Base-by-base conservation (phyloP, 2,888 invertebrate species). In the Netelia melanura region DNA sequence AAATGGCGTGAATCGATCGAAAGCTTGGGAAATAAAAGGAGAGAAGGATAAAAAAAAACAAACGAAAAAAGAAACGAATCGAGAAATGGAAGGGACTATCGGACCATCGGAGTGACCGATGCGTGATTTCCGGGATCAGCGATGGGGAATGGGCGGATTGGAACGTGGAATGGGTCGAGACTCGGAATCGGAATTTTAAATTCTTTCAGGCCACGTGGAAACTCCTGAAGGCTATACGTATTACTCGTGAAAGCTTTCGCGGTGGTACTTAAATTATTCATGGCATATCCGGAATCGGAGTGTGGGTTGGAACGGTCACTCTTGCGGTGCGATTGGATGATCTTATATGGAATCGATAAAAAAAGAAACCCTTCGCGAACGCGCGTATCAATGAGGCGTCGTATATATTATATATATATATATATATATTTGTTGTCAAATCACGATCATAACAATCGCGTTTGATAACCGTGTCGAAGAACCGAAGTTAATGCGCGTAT, bases 141-240 rank as follows among this genome's bases (percentile, higher is more conserved):
- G n/a, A 67, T 43, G 44, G 14, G n/a, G 64, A 9, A 67, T 54
- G 21, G 64, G 64, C 25, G 21, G 21, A 65, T 30, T 67, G 11
- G 61, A 54, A 44, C 65, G 25, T 11, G 30, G 43, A 58, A 82
- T 70, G 79, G 89, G 84, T 90, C 89, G 64, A 48, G 62, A 70
- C 43, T 68, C 23, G 54, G 48, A 91, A 92, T 92, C 89, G 90
- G 92, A 92, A 92, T 92, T 92, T 92, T 89, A 91, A 91, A 92
- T 91, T 89, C 67, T 62, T 48, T 21, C 70, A 30, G 43, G 72
- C 58, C 23, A 70, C 48, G 54, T 54, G 21, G 48, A 71, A 72
- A 56, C 30, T 56, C 62, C 43, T 87, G 84, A 83, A 61, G 85
- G 74, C 75, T 86, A 67, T 86, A 84, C 76, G 88, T 90, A 89